Percentiles rank a stretch among this genome's conserved stretches.
Conservation (phyloP, 2,888 invertebrate species). For the Amiota communis region DNA sequence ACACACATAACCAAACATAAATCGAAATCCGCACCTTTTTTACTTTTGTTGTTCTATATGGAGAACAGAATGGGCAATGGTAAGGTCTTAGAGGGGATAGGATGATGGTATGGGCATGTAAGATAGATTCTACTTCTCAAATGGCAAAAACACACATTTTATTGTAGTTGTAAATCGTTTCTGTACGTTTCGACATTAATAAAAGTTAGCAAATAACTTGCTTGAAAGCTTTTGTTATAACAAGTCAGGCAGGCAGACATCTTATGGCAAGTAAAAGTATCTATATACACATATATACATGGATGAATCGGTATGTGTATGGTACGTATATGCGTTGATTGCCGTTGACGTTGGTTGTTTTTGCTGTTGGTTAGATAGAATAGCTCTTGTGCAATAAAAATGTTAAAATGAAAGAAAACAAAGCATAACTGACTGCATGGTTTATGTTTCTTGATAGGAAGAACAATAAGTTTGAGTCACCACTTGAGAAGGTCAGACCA, state of each 20-base stretch:
- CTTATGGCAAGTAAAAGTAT: too few species aligned
- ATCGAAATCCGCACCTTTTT: conserved; percentile 65
- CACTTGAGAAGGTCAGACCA: too few species aligned
- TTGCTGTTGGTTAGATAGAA: background rate
- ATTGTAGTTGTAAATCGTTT: conserved; percentile 67
- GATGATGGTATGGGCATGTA: too few species aligned
- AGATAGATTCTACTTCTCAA: too few species aligned
- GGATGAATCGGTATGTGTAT: background rate
- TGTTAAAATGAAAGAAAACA: too few species aligned
- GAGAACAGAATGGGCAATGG: conserved; percentile 44
- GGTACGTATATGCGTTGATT: background rate
- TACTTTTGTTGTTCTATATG: background rate
- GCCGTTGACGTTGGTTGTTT: background rate
- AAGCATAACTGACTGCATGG: too few species aligned
- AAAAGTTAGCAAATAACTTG: conserved; percentile 65
- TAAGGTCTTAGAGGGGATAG: conserved; percentile 36
- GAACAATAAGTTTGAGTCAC: too few species aligned
- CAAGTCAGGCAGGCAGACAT: conserved; percentile 1
- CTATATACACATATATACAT: too few species aligned
- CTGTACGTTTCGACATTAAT: conserved; percentile 66
- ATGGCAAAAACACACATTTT: conserved; percentile 47
- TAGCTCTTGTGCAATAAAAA: too few species aligned
- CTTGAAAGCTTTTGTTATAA: conserved; percentile 34
- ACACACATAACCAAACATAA: conserved; percentile 47
- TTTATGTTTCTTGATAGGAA: too few species aligned